Percentiles rank a stretch among this genome's conserved stretches.
These are phyloP conservation scores for Bactericera cockerelli DNA, from an alignment of 1,140 invertebrate species.

Conservation along the genomic window DNA sequence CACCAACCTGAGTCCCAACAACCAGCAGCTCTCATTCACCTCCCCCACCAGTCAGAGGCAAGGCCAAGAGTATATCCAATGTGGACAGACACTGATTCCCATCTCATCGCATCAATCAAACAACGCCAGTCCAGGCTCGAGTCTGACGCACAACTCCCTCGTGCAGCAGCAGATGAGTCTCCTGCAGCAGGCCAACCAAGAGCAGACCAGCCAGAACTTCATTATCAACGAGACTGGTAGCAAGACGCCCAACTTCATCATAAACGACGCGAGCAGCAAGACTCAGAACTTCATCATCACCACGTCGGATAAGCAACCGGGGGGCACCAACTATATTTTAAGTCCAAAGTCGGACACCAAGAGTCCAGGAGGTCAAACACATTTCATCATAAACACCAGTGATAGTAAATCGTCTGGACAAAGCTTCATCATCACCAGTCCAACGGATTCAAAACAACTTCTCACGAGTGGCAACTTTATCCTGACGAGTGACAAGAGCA, in stretches of 20 bases:
- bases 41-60: neutral
- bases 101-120: neutral
- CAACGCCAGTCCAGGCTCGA: constrained; percentile 36
- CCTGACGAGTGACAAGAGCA: constrained; percentile 17
- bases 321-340: constrained; percentile 23
- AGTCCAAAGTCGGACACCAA: constrained; percentile 21
- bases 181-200: constrained; percentile 48
- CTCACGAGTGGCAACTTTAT: constrained; percentile 17
- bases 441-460: constrained; percentile 14
- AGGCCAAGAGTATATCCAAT: constrained; percentile 46
- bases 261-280: constrained; percentile 20
- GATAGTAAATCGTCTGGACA: constrained; percentile 17
- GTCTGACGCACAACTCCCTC: constrained; percentile 40
- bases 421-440: constrained; percentile 22
- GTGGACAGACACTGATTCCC: constrained; percentile 24
- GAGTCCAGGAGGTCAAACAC: constrained; percentile 11
- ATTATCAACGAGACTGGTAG: neutral
- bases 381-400: constrained; percentile 21
- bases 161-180: constrained; percentile 49
- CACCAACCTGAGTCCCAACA: constrained; percentile 52
- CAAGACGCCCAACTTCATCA: constrained; percentile 10
- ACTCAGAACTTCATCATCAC: constrained; percentile 25
- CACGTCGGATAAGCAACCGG: constrained; percentile 19
- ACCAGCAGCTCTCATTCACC: constrained; percentile 27
- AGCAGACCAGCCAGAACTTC: constrained; percentile 11